Percentiles rank a stretch among this genome's conserved stretches.
Evolutionary conservation across 2,888 invertebrate genomes (phyloP).

Genomic region (Chymomyza fuscimana): DNA sequence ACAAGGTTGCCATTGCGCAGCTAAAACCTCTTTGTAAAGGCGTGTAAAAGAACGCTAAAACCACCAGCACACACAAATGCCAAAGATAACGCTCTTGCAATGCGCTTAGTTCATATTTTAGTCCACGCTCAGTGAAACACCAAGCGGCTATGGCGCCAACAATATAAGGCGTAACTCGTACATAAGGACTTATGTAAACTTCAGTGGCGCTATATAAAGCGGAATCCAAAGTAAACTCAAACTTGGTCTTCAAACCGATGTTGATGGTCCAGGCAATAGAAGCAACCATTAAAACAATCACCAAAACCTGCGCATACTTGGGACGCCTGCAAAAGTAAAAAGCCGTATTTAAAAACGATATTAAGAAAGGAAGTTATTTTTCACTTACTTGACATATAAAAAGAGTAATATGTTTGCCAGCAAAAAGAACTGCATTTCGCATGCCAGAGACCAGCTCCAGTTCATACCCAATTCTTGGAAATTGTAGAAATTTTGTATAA

Average conservation of each 20-base stretch:
- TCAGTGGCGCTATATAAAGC: slow-evolving; percentile 78
- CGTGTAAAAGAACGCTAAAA: slow-evolving; percentile 77
- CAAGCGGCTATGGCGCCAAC: slow-evolving; percentile 81
- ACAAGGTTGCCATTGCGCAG: slow-evolving; percentile 79
- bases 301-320: slow-evolving; percentile 56
- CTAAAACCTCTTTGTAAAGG: slow-evolving; percentile 79
- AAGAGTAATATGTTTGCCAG: slow-evolving; percentile 76
- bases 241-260: slow-evolving; percentile 70
- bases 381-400: slow-evolving; percentile 77
- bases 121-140: slow-evolving; percentile 71
- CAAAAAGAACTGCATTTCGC: slow-evolving; percentile 80
- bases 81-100: slow-evolving; percentile 71
- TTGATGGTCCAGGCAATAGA: slow-evolving; percentile 73
- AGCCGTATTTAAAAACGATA: neutral
- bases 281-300: slow-evolving; percentile 48
- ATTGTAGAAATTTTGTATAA: slow-evolving; percentile 78
- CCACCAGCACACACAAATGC: slow-evolving; percentile 74
- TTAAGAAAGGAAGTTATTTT: neutral
- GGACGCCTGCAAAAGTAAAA: slow-evolving; percentile 64
- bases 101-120: slow-evolving; percentile 58
- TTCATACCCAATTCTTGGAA: slow-evolving; percentile 79
- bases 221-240: slow-evolving; percentile 78
- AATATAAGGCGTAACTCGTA: slow-evolving; percentile 81
- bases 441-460: slow-evolving; percentile 80
- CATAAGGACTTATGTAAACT: slow-evolving; percentile 81